Evolutionary conservation across 2,797 vertebrate genomes (phyloP).

Genomic region (Scarus forsteni): DNA sequence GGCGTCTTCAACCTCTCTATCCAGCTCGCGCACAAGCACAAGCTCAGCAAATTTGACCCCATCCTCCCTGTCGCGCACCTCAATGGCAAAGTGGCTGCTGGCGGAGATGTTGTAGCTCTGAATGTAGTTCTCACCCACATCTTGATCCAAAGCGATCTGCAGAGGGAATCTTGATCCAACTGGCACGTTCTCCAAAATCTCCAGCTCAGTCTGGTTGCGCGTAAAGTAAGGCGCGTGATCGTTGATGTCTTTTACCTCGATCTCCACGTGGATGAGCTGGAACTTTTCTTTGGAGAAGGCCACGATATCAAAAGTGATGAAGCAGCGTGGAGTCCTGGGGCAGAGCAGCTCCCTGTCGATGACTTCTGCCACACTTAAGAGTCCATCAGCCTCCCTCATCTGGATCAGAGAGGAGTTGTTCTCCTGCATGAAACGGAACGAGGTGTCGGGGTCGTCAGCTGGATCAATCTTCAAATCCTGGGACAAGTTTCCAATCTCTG

Average conservation of each 20-base stretch:
- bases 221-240: conserved; percentile 83
- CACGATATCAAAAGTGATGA: conserved; percentile 83
- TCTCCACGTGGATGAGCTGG: conserved; percentile 86
- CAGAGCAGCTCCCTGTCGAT: conserved; percentile 82
- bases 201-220: conserved; percentile 77
- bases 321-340: conserved; percentile 75
- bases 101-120: conserved; percentile 82
- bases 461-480: conserved; percentile 79
- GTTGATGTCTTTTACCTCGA: conserved; percentile 87
- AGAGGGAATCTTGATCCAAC: conserved; percentile 80
- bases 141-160: conserved; percentile 82
- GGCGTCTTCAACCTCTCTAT: conserved; percentile 82
- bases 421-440: conserved; percentile 82
- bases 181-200: conserved; percentile 80
- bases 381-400: conserved; percentile 76
- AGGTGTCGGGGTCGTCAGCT: conserved; percentile 66
- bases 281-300: conserved; percentile 84
- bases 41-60: conserved; percentile 80
- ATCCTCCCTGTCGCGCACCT: conserved; percentile 75
- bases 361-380: conserved; percentile 72
- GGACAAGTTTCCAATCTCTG: conserved; percentile 79
- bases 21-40: conserved; percentile 77
- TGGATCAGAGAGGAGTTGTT: conserved; percentile 78
- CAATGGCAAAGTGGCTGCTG: conserved; percentile 74
- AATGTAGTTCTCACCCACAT: conserved; percentile 86